Base-by-base conservation (phyloP, 2,888 invertebrate genomes). In the Habroteleia sp. region DNA sequence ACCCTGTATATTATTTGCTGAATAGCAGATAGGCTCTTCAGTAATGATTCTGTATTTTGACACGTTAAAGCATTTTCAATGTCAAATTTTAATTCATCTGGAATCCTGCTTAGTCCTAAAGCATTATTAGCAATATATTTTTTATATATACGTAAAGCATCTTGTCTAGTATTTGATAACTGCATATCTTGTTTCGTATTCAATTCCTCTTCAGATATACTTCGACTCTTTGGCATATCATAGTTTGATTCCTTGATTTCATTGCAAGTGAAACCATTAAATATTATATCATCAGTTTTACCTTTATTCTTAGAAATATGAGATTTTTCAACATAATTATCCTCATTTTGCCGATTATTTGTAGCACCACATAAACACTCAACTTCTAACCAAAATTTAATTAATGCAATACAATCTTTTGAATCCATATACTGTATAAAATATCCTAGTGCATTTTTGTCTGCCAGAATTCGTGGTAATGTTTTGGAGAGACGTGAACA, bases 381-480 rank as follows among this genome's bases (percentile, higher is more conserved):
- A 37, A 94, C 91, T 82, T 95, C 95, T 77, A 95, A 86, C 92
- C 93, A 95, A 87, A 95, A 94, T 86, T 93, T 93, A 0, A 95
- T 91, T 23, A 93, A 89, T 11, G 91, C 88, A 58, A 93, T 88
- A 56, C 92, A 92, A 63, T 92, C 92, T 77, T 92, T 91, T n/a
- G 92, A 90, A 83, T 96, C 95, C 92, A 97, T 92, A 88, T 93
- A 97, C 83, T 96, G 95, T 58, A 96, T 91, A 86, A 97, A 95
- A 88, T 95, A 95, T 41, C 93, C 93, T 16, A 97, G 90, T 60
- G 95, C 95, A 85, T 93, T 93, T 85, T 94, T 94, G 88, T 96
- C 95, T 16, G 91, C 89, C 8, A 97, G 90, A 77, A 96, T 92
- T 82, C 96, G 94, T 68, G 91, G 89, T 69, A 97, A 90, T 50